phyloP scores from a whole-genome alignment of 2,113 vertebrate species.

The Cricetomys ansorgei region DNA sequence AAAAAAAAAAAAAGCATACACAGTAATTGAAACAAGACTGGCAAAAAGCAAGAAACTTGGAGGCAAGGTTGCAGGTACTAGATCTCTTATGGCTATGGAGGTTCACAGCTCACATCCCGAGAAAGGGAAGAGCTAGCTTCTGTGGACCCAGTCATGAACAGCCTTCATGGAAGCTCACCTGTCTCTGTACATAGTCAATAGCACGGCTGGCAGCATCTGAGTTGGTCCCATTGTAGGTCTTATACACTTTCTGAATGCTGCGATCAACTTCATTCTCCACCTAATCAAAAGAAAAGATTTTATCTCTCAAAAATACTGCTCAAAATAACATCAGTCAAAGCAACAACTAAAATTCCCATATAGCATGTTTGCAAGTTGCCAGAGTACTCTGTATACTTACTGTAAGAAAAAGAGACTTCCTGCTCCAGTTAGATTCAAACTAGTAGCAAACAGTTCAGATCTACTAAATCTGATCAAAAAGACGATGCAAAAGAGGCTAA shows the following conservation, averaged over 20 bases:
- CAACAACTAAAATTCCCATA: slow-evolving; percentile 14
- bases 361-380: not conserved
- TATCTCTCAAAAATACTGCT: slow-evolving; percentile 11
- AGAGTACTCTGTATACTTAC: not conserved
- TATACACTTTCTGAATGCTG: slow-evolving; percentile 96
- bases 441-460: not conserved
- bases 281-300: slow-evolving; percentile 83
- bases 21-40: slow-evolving; percentile 7
- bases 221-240: slow-evolving; percentile 95
- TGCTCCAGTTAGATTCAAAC: not conserved
- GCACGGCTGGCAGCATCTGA: slow-evolving; percentile 96
- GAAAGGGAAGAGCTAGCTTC: not conserved
- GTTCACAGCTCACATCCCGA: not conserved
- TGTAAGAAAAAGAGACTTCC: not conserved
- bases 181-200: slow-evolving; percentile 98
- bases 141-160: not conserved
- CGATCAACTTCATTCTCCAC: slow-evolving; percentile 96
- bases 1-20: too few relatives aligned
- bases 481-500: not conserved
- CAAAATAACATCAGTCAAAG: slow-evolving; percentile 14
- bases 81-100: not conserved
- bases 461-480: not conserved
- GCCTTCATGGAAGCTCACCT: slow-evolving; percentile 83
- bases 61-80: not conserved
- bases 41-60: not conserved